A percentile compares a stretch with the other conserved stretches of the same genome.
These are phyloP conservation scores for Luperina nickerlii DNA, from an alignment of 2,888 invertebrate genomes.

Conservation along the genomic window DNA sequence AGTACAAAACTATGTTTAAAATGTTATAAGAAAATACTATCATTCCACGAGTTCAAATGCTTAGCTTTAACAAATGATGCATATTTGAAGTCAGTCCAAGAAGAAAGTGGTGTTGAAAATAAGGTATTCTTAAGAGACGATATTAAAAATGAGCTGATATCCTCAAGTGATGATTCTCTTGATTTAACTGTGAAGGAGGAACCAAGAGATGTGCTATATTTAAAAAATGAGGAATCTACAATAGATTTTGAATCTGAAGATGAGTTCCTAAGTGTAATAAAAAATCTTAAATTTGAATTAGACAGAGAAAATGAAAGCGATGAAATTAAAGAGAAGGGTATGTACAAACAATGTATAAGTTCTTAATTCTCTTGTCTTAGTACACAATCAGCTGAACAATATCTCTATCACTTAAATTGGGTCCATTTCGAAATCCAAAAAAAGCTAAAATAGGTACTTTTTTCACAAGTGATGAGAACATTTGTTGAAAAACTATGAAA, in stretches of 20 bases:
- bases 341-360: conserved; percentile 9
- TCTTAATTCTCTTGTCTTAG: neutral
- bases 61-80: conserved; percentile 78
- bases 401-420: neutral
- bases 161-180: conserved; percentile 51
- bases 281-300: conserved; percentile 75
- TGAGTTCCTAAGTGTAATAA: conserved; percentile 75
- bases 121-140: conserved; percentile 61
- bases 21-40: conserved; percentile 79
- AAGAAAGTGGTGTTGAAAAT: conserved; percentile 62
- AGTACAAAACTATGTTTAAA: conserved; percentile 79
- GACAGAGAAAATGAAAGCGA: conserved; percentile 53
- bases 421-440: neutral
- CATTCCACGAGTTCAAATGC: conserved; percentile 80
- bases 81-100: conserved; percentile 69
- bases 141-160: conserved; percentile 55
- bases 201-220: conserved; percentile 32
- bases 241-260: conserved; percentile 76
- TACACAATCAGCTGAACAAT: neutral
- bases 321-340: conserved; percentile 76
- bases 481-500: neutral
- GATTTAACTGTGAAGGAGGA: conserved; percentile 67
- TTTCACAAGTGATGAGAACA: neutral
- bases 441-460: neutral
- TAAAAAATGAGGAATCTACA: conserved; percentile 46